phyloP scores from a whole-genome alignment of 1,140 invertebrate species.

The Propsilocerus akamusi region DNA sequence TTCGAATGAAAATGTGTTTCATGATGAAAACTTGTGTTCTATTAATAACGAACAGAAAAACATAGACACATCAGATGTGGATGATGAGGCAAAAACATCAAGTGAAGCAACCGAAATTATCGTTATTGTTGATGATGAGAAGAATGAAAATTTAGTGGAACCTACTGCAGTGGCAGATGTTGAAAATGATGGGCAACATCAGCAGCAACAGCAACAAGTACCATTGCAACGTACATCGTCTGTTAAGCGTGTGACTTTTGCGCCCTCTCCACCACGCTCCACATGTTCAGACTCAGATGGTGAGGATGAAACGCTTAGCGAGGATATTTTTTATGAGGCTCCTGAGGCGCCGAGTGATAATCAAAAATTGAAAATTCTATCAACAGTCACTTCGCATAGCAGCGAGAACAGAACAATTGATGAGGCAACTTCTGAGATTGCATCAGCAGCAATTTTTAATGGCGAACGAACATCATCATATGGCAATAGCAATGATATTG shows the following conservation, averaged over 20 bases:
- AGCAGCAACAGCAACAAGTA: not conserved
- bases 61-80: not conserved
- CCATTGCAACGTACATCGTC: not conserved
- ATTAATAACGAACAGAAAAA: not conserved
- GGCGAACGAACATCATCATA: not conserved
- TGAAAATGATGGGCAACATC: not conserved
- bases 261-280: not conserved
- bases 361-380: not conserved
- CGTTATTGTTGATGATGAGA: not conserved
- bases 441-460: not conserved
- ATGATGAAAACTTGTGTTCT: not conserved
- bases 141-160: not conserved
- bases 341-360: not conserved
- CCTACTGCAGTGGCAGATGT: not conserved
- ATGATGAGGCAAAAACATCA: not conserved
- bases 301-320: not conserved
- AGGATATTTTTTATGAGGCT: conserved; percentile 1
- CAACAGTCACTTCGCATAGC: not conserved
- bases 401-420: not conserved
- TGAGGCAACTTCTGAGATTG: not conserved
- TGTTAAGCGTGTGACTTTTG: not conserved
- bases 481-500: not conserved
- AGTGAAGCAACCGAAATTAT: not conserved
- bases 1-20: not conserved
- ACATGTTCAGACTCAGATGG: not conserved